phyloP scores from a whole-genome alignment of 2,797 vertebrate species.

The Mus minutoides region DNA sequence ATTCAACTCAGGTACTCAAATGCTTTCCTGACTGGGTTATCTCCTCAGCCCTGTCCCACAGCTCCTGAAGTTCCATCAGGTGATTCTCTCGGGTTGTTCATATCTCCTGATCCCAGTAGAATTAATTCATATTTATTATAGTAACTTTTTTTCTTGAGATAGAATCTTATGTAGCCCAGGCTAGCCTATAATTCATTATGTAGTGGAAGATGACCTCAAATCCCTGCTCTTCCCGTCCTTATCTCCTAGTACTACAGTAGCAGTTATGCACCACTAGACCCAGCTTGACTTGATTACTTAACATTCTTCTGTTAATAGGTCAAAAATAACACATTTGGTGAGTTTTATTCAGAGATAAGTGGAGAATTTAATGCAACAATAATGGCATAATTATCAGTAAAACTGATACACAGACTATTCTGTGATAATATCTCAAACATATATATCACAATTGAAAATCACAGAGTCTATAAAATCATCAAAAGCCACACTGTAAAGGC shows the following conservation, averaged over 20 bases:
- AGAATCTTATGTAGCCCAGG: not conserved
- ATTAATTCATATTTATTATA: conserved; percentile 14
- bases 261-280: not conserved
- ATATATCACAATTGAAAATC: not conserved
- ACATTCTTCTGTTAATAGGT: conserved; percentile 28
- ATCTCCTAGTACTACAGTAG: not conserved
- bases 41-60: not conserved
- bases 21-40: not conserved
- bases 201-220: not conserved
- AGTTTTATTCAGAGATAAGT: not conserved
- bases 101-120: not conserved
- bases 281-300: not conserved
- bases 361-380: not conserved
- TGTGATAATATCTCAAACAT: not conserved
- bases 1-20: not conserved
- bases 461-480: not conserved
- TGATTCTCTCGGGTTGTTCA: not conserved
- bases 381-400: not conserved
- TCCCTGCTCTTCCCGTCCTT: not conserved
- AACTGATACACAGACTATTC: not conserved
- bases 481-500: not conserved
- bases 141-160: not conserved
- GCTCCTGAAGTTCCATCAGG: not conserved
- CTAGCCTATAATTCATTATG: not conserved
- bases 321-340: conserved; percentile 21